Evolutionary conservation across 2,888 invertebrate species (phyloP), one percentile per base, ranked within the genome.

Genomic region (Amblyjoppa fuscipennis): DNA sequence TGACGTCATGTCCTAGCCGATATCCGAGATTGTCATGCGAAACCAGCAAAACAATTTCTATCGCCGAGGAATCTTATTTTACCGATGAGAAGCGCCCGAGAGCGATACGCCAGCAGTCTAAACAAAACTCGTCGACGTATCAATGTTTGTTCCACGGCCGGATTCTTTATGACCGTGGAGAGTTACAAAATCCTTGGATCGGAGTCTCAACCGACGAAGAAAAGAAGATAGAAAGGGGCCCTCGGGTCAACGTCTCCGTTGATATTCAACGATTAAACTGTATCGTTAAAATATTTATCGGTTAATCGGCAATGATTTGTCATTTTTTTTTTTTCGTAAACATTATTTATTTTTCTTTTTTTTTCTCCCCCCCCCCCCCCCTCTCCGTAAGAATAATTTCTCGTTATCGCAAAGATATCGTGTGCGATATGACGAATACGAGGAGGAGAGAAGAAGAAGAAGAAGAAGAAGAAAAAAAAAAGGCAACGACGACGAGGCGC

Each of bases 1-100:
- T 66, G 77, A 70, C 38, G 70, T 49, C 71, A 77, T 66, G 71
- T 77, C 76, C 64, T 77, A 64, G 70, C 45, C 56, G 71, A 76
- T 82, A 73, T 77, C 71, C 66, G 64, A 71, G 71, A 45, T 77
- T 82, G 77, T 82, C 71, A 82, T 71, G 77, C 82, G 77, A 71
- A 64, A 77, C 64, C 56, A 4, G 45, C 45, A 49, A 49, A 49
- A 49, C 16, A 49, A 49, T 49, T 49, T 49, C 16, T 49, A 49
- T 49, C 45, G 45, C 3, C 45, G 45, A 49, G 45, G 16, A 16
- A 49, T 49, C 45, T 49, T 49, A 49, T 49, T 49, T 49, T 49
- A 49, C 45, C 45, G 45, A 49, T 16, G 45, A 49, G 16, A 28
- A 59, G 71, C 64, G 71, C 64, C 13, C 1, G 45, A 11, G 41